Evolutionary conservation across 2,113 vertebrate genomes (phyloP).

Genomic region (Megaceryle torquata): DNA sequence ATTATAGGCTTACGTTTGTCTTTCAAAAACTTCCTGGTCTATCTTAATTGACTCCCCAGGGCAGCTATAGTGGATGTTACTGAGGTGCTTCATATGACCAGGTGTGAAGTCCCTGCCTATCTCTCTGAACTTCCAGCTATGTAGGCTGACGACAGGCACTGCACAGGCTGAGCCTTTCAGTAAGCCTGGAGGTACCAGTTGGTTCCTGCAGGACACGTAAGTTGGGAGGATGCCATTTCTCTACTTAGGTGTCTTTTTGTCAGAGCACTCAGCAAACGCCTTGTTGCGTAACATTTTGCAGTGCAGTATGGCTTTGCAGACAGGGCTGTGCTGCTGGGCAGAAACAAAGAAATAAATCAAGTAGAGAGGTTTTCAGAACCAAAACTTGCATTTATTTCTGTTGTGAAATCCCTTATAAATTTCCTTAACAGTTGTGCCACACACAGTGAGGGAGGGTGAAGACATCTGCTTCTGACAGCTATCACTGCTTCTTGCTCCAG

Average conservation of each 20-base stretch:
- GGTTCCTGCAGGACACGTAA: neutral
- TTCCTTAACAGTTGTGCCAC: neutral
- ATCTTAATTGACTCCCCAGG: neutral
- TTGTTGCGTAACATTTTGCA: neutral
- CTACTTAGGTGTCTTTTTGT: neutral
- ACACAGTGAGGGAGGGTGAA: neutral
- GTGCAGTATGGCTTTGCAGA: neutral
- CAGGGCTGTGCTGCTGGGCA: neutral
- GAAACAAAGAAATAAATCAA: neutral
- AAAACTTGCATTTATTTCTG: fast-evolving
- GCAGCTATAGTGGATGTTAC: neutral
- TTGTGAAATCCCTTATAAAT: neutral
- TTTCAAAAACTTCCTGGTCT: neutral
- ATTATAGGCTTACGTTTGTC: neutral
- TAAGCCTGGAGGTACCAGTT: neutral
- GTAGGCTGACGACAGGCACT: fast-evolving
- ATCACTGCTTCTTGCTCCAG: neutral
- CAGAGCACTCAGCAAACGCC: neutral
- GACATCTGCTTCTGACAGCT: neutral
- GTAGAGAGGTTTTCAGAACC: neutral
- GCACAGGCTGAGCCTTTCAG: neutral
- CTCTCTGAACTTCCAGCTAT: neutral
- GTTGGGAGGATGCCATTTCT: neutral
- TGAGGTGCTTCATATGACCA: fast-evolving
- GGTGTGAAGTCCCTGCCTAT: neutral